Conservation (phyloP, 1,140 invertebrate species). For the Drosophila parvula region DNA sequence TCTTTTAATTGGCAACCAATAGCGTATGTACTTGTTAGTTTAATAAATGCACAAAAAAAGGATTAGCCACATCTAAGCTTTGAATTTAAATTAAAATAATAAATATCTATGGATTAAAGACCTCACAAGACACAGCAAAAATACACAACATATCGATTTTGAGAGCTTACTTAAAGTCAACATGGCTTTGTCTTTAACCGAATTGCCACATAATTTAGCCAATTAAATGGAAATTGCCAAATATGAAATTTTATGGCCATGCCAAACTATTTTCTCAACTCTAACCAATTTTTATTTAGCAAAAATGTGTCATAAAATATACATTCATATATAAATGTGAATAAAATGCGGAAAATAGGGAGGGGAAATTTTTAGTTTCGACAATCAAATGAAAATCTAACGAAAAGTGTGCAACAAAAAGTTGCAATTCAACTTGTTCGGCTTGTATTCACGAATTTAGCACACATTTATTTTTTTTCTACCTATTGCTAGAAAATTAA, state of each 20-base stretch:
- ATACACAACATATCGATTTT: too few species aligned
- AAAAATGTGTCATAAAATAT: slow-evolving; percentile 24
- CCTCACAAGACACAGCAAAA: too few species aligned
- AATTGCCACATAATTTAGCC: slow-evolving; percentile 14
- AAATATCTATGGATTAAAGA: too few species aligned
- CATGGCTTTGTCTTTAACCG: background rate
- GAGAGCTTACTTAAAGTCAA: too few species aligned
- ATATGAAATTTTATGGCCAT: slow-evolving; percentile 16
- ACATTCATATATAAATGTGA: slow-evolving; percentile 7
- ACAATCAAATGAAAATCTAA: slow-evolving; percentile 41
- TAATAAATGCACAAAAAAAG: too few species aligned
- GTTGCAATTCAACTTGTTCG: slow-evolving; percentile 1
- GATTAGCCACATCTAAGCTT: too few species aligned
- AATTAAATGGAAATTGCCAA: slow-evolving; percentile 46
- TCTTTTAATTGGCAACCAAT: too few species aligned
- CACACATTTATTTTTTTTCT: background rate
- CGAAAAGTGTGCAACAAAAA: slow-evolving; percentile 29
- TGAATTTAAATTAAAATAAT: too few species aligned
- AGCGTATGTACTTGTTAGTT: too few species aligned
- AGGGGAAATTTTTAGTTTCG: slow-evolving; percentile 9
- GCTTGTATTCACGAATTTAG: slow-evolving; percentile 12
- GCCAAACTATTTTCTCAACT: slow-evolving; percentile 12
- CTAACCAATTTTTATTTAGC: slow-evolving; percentile 10
- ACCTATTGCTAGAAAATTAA: slow-evolving; percentile 37
- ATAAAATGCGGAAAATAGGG: background rate